A percentile compares a stretch with the other conserved stretches of the same genome.
Conservation (phyloP, 2,888 invertebrate species). For the Athalia rosae region DNA sequence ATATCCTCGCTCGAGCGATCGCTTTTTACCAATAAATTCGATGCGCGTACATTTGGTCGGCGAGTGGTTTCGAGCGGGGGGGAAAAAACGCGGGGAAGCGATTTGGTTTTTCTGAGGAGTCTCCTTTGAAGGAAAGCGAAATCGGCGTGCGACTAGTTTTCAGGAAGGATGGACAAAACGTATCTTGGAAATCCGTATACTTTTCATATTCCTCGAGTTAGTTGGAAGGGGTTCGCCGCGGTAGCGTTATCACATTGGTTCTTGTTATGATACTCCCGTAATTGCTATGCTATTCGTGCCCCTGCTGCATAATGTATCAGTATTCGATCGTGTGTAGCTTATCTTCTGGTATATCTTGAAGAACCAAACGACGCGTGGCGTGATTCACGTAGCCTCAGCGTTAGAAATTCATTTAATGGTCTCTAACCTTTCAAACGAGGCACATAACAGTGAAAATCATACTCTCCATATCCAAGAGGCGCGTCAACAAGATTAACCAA, state of each 20-base stretch:
- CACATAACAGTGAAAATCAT: too few relatives aligned
- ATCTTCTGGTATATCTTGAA: slow-evolving; percentile 14
- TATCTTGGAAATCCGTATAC: too few relatives aligned
- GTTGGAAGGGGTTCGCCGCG: too few relatives aligned
- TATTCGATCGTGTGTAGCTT: background rate
- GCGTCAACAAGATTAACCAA: too few relatives aligned
- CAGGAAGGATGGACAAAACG: too few relatives aligned
- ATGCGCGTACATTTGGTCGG: too few relatives aligned
- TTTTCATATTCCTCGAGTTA: too few relatives aligned
- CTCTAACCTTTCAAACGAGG: background rate
- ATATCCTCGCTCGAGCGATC: too few relatives aligned
- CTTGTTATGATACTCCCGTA: background rate
- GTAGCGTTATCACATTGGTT: too few relatives aligned
- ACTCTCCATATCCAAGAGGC: too few relatives aligned
- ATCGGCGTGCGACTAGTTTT: background rate
- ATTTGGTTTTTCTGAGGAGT: background rate
- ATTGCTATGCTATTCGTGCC: slow-evolving; percentile 9
- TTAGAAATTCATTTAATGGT: background rate
- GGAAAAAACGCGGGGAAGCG: background rate
- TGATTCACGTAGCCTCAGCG: slow-evolving; percentile 9
- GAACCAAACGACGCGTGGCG: background rate
- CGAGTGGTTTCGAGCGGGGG: too few relatives aligned
- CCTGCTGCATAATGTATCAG: background rate
- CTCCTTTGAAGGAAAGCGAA: background rate
- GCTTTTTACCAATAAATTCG: too few relatives aligned